Conservation (phyloP, 1,140 invertebrate species). For the Drosophila novamexicana region DNA sequence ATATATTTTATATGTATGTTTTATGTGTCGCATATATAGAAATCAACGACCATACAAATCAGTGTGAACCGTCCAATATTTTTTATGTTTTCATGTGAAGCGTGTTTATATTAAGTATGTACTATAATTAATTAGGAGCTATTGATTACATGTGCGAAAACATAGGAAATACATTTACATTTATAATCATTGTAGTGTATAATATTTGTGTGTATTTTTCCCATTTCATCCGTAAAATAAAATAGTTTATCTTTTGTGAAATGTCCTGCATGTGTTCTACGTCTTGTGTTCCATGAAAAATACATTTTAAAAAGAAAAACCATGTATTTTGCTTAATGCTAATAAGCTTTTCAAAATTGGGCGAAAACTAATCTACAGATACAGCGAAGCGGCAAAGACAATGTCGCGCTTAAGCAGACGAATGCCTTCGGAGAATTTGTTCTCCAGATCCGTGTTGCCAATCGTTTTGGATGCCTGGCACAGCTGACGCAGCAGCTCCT, state of each 20-base stretch:
- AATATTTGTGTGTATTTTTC: slow-evolving; percentile 1
- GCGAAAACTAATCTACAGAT: slow-evolving; percentile 89
- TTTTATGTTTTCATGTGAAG: slow-evolving; percentile 72
- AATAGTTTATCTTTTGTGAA: slow-evolving; percentile 30
- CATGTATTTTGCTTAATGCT: no score
- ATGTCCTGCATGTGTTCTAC: slow-evolving; percentile 12
- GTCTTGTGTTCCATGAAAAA: background rate
- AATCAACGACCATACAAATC: slow-evolving; percentile 71
- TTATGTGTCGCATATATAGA: slow-evolving; percentile 71
- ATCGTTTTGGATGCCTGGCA: slow-evolving; percentile 98
- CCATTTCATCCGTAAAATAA: slow-evolving; percentile 1
- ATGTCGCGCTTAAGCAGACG: slow-evolving; percentile 98
- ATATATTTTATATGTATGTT: slow-evolving; percentile 50
- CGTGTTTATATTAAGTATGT: slow-evolving; percentile 16
- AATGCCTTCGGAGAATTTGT: slow-evolving; percentile 97
- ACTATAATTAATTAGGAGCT: no score
- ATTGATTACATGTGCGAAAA: slow-evolving; percentile 62
- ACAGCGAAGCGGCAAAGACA: slow-evolving; percentile 99
- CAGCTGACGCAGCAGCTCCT: slow-evolving; percentile 97
- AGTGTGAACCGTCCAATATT: slow-evolving; percentile 82
- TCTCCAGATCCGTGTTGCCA: slow-evolving; percentile 97
- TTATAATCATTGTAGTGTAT: slow-evolving; percentile 6
- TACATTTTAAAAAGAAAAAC: slow-evolving; percentile 3
- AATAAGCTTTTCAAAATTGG: background rate
- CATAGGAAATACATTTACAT: slow-evolving; percentile 46